phyloP scores from a whole-genome alignment of 1,140 invertebrate genomes.

The Grapholita molesta region DNA sequence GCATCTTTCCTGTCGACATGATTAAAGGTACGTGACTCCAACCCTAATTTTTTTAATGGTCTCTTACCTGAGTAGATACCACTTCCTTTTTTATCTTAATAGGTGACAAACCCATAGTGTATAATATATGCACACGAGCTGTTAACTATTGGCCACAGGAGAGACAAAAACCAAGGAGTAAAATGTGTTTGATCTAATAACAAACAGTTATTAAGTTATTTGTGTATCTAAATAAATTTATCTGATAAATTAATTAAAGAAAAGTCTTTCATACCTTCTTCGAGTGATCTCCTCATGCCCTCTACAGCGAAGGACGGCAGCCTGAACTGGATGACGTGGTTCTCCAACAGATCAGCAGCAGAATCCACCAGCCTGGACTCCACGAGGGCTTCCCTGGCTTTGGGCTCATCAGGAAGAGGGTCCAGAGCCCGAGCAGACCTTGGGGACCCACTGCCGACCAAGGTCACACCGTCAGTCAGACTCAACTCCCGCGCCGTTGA shows the following conservation, averaged over 20 bases:
- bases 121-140: no score
- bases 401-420: slow-evolving; percentile 82
- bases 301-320: slow-evolving; percentile 83
- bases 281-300: slow-evolving; percentile 83
- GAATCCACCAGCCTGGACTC: slow-evolving; percentile 87
- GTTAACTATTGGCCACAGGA: no score
- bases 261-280: slow-evolving; percentile 76
- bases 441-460: slow-evolving; percentile 82
- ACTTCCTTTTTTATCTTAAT: no score
- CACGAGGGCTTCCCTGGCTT: slow-evolving; percentile 86
- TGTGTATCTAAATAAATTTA: no score
- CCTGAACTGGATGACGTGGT: slow-evolving; percentile 88
- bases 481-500: slow-evolving; percentile 68
- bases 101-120: no score
- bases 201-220: no score
- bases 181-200: no score
- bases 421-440: slow-evolving; percentile 75
- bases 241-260: background rate
- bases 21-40: no score
- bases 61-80: no score
- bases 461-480: slow-evolving; percentile 83
- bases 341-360: slow-evolving; percentile 85
- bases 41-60: no score
- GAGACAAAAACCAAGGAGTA: no score
- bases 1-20: no score